These are phyloP conservation scores for Neodiprion virginianus DNA, from an alignment of 1,140 invertebrate genomes.

Conservation along the genomic window DNA sequence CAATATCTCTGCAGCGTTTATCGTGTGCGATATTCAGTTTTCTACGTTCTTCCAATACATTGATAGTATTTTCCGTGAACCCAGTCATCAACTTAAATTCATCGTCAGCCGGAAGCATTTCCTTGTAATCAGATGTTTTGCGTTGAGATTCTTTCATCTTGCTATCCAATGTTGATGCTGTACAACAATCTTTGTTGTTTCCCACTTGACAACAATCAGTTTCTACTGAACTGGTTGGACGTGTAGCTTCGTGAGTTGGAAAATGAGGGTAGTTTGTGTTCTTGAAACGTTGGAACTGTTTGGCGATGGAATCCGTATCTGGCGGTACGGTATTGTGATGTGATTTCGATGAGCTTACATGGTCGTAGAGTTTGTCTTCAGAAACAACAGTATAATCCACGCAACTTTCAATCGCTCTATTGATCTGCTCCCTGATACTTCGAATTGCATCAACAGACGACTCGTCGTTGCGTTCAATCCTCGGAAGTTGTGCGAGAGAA, in stretches of 20 bases:
- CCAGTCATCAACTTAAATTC: no score
- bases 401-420: constrained; percentile 8
- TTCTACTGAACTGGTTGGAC: background rate
- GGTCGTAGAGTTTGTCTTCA: constrained; percentile 2
- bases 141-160: no score
- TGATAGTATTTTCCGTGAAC: no score
- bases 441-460: background rate
- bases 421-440: constrained; percentile 13
- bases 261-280: background rate
- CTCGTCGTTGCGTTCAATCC: background rate
- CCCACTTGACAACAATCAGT: no score
- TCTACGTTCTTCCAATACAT: no score
- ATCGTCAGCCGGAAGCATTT: no score
- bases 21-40: no score
- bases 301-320: background rate
- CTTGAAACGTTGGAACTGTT: background rate
- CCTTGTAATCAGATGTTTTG: no score
- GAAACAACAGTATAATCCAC: background rate
- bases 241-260: background rate
- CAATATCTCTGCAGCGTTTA: no score
- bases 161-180: no score
- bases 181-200: no score
- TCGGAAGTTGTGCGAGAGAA: background rate
- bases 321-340: background rate
- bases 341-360: background rate